Conservation (phyloP, 2,797 vertebrate genomes). For the Miichthys miiuy region DNA sequence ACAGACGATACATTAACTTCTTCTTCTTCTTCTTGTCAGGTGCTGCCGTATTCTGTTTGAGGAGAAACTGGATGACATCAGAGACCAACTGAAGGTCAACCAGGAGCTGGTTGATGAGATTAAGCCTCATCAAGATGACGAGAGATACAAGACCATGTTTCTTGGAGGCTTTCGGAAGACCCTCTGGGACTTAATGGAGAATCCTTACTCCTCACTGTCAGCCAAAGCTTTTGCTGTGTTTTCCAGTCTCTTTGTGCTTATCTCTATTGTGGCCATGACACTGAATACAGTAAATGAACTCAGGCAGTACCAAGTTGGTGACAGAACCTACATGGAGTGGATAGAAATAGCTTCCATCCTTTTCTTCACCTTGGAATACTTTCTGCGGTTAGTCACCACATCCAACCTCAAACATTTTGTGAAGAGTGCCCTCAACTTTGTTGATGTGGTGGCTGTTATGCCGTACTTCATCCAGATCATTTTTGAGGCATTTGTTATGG, state of each 20-base stretch:
- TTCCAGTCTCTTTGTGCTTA: conserved; percentile 91
- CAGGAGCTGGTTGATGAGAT: conserved; percentile 90
- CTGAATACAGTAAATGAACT: conserved; percentile 92
- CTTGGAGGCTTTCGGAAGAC: conserved; percentile 83
- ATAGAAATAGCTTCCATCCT: conserved; percentile 90
- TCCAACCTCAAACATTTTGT: conserved; percentile 88
- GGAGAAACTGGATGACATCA: conserved; percentile 91
- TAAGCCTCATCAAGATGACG: conserved; percentile 83
- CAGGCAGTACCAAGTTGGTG: conserved; percentile 81
- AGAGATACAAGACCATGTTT: conserved; percentile 86
- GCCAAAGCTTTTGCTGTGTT: conserved; percentile 92
- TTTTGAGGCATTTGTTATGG: conserved; percentile 87
- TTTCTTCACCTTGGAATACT: conserved; percentile 92
- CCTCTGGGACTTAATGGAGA: conserved; percentile 93
- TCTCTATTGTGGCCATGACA: conserved; percentile 94
- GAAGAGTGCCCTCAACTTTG: conserved; percentile 90
- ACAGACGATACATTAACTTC: background rate
- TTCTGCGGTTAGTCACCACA: conserved; percentile 89
- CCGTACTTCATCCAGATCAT: conserved; percentile 93
- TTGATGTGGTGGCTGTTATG: conserved; percentile 92
- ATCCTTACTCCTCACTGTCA: conserved; percentile 90
- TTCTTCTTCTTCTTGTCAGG: conserved; percentile 56
- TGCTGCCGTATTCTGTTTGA: conserved; percentile 93
- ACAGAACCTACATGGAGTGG: conserved; percentile 90
- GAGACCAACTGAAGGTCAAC: conserved; percentile 91